Evolutionary conservation across 2,797 vertebrate genomes (phyloP).

Genomic region (Takifugu ocellatus): DNA sequence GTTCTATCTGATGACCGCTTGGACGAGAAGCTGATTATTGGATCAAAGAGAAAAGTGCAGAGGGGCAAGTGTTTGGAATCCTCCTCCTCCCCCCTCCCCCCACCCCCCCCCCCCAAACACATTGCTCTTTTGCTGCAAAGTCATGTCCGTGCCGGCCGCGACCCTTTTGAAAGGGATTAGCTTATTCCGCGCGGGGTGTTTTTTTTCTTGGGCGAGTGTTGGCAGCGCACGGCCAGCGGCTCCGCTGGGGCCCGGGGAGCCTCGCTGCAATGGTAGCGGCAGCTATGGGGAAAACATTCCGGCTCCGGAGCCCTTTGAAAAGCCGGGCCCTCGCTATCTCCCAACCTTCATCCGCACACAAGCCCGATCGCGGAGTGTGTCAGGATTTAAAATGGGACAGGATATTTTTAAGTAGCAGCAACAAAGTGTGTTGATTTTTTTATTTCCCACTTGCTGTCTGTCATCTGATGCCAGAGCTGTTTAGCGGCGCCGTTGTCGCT

Average conservation of each 20-base stretch:
- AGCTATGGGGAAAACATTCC: conserved; percentile 45
- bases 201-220: conserved; percentile 66
- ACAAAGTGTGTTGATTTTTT: conserved; percentile 75
- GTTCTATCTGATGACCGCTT: conserved; percentile 72
- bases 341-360: conserved; percentile 49
- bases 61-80: conserved; percentile 65
- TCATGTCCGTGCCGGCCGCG: conserved; percentile 68
- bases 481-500: conserved; percentile 72
- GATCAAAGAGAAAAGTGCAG: conserved; percentile 62
- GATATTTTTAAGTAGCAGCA: conserved; percentile 77
- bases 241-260: conserved; percentile 66
- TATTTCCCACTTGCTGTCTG: conserved; percentile 70
- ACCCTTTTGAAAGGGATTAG: conserved; percentile 71
- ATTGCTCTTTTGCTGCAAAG: conserved; percentile 59
- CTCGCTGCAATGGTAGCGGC: conserved; percentile 73
- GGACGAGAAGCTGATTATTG: conserved; percentile 68
- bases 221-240: conserved; percentile 66
- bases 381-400: conserved; percentile 70
- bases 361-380: conserved; percentile 63
- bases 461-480: conserved; percentile 80
- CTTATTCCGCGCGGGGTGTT: conserved; percentile 61
- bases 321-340: conserved; percentile 50
- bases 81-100: conserved; percentile 16
- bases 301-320: conserved; percentile 45
- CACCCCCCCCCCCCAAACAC: conserved; percentile 2